Percentiles rank a stretch among this genome's conserved stretches.
Conservation (phyloP, 2,113 vertebrate species). For the Oncorhynchus kisutch region DNA sequence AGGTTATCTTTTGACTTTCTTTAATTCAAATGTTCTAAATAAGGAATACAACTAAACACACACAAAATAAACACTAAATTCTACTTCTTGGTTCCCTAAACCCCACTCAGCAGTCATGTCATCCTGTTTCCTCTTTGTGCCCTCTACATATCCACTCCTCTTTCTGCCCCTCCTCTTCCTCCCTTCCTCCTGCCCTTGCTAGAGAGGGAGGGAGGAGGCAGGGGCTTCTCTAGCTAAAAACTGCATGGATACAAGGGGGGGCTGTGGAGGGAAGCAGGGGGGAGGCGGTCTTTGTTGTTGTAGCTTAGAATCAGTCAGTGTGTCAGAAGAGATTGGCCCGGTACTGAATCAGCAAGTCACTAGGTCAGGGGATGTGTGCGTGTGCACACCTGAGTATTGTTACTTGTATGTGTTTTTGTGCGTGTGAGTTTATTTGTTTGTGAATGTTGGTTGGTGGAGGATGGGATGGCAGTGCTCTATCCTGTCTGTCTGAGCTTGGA, state of each 20-base stretch:
- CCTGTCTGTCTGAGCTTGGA: conserved; percentile 17
- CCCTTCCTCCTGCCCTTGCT: conserved; percentile 53
- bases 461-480: conserved; percentile 39
- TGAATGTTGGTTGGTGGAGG: conserved; percentile 3
- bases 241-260: conserved; percentile 80
- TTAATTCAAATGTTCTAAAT: background rate
- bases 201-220: conserved; percentile 12
- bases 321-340: conserved; percentile 63
- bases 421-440: background rate
- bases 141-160: conserved; percentile 42
- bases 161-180: conserved; percentile 38
- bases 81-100: conserved; percentile 25
- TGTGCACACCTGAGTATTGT: background rate
- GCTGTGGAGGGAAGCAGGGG: conserved; percentile 25
- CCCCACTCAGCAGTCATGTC: conserved; percentile 34
- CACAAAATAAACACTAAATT: background rate
- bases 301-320: conserved; percentile 56
- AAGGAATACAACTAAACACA: background rate
- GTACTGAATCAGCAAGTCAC: conserved; percentile 60
- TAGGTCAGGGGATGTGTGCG: conserved; percentile 40
- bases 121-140: conserved; percentile 35
- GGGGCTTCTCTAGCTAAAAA: conserved; percentile 70
- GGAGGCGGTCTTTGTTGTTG: conserved; percentile 52
- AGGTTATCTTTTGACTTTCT: no score
- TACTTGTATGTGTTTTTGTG: conserved; percentile 4